A percentile compares a stretch with the other conserved stretches of the same genome.
phyloP scores from a whole-genome alignment of 2,888 invertebrate genomes.

The Nemurella pictetii region DNA sequence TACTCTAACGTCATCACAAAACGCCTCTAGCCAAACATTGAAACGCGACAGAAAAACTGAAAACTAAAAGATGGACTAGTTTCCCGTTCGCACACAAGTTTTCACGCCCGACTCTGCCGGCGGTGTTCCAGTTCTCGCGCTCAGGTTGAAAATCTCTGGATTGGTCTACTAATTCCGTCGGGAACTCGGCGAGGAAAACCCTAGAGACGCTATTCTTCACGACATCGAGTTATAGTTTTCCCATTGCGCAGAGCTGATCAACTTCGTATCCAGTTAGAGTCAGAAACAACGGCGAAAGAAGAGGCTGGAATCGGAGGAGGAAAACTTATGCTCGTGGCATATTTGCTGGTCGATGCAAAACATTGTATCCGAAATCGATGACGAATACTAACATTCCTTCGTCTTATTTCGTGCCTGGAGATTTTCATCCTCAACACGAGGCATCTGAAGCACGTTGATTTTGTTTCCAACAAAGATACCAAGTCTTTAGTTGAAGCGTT shows the following conservation, averaged over 20 bases:
- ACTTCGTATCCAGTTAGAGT: not conserved
- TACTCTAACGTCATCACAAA: not conserved
- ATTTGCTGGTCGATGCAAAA: not conserved
- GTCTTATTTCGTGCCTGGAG: not conserved
- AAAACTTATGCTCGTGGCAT: not conserved
- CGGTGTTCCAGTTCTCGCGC: not conserved
- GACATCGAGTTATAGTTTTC: not conserved
- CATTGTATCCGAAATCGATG: not conserved
- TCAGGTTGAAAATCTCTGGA: not conserved
- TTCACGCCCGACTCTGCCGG: not conserved
- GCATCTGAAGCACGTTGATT: not conserved
- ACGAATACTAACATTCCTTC: not conserved
- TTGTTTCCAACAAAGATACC: not conserved
- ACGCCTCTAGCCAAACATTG: not conserved
- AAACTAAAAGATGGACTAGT: not conserved
- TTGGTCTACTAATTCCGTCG: not conserved
- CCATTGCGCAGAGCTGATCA: not conserved
- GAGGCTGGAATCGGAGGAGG: too few species aligned
- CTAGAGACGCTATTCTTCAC: not conserved
- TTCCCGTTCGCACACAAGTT: not conserved
- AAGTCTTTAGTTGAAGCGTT: not conserved
- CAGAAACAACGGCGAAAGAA: not conserved
- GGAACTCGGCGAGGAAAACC: not conserved
- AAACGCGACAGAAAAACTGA: not conserved
- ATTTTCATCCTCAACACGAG: not conserved